Percentiles rank a stretch among this genome's conserved stretches.
Conservation (phyloP, 2,113 vertebrate species). For the Artemisiospiza belli region DNA sequence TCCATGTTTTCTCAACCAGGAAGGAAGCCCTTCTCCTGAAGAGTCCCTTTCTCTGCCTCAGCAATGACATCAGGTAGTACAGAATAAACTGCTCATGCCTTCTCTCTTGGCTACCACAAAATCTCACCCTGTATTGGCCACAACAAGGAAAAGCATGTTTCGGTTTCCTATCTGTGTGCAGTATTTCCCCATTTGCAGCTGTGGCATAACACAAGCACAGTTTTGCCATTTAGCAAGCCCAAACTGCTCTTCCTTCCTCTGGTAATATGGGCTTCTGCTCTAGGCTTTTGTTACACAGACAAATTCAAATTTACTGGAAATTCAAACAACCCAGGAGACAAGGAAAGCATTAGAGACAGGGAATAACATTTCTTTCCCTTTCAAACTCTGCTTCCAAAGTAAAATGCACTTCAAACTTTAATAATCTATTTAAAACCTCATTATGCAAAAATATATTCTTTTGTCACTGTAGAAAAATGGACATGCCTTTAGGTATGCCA, state of each 20-base stretch:
- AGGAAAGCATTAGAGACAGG: not conserved
- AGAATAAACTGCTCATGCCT: not conserved
- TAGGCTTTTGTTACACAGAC: not conserved
- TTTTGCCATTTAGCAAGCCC: not conserved
- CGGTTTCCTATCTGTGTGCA: not conserved
- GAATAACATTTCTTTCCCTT: not conserved
- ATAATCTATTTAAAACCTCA: not conserved
- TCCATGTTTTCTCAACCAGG: accelerated
- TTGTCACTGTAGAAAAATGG: not conserved
- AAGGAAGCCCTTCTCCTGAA: not conserved
- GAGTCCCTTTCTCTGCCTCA: too few relatives aligned
- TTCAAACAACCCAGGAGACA: not conserved
- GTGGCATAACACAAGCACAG: not conserved
- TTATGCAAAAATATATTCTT: not conserved
- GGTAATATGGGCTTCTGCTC: not conserved
- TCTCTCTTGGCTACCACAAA: not conserved
- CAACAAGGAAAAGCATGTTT: not conserved
- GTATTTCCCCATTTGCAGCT: not conserved
- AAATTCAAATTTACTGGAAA: not conserved
- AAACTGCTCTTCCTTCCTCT: not conserved
- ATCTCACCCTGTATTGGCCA: accelerated
- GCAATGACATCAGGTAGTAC: not conserved
- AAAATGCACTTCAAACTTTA: not conserved
- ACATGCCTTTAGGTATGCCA: not conserved
- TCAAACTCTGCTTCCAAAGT: not conserved